Base-by-base conservation (phyloP, 1,140 invertebrate species). In the Ceratoteleas bidentatus region DNA sequence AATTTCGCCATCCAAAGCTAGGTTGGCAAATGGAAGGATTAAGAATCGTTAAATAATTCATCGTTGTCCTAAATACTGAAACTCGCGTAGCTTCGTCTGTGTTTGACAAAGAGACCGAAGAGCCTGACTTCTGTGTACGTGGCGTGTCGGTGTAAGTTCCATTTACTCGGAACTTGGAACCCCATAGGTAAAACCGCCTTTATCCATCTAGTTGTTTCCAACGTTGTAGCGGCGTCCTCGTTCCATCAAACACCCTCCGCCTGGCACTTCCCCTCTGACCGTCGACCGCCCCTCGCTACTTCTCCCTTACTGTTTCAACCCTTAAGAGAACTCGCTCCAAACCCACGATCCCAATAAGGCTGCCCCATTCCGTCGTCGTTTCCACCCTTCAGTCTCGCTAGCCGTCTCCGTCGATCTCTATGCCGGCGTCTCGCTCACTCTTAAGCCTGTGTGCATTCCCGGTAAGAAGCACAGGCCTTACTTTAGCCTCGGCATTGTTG, bases 301-400 rank as follows among this genome's bases (percentile, higher is more conserved):
- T 83, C 73, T 79, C 76, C 58, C 85, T 85, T 84, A 85, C 76
- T 70, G 74, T 78, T 81, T 85, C 83, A 86, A 83, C 87, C 88
- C 87, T 90, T 89, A 89, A 85, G 87, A 88, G 88, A 88, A 88
- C 87, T 88, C 85, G 70, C 76, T 85, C 79, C 77, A 84, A 87
- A 83, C 86, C 85, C 85, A 60, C 84, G 76, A 83, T 89, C 86
- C 89, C 88, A 90, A 89, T 89, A 90, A 89, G 89, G 87, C 87
- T 84, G 84, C 87, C 87, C 84, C 84, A 84, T 72, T 68, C 75
- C 73, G 40, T 69, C 66, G 75, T 78, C 74, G 74, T 24, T 24
- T 24, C 84, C 60, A 76, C 72, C 58, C 79, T 64, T 75, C 81
- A 58, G 33, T 65, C 64, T 75, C 43, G 62, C 79, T 53, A 73